A percentile compares a stretch with the other conserved stretches of the same genome.
phyloP scores from a whole-genome alignment of 1,140 invertebrate species.

The Micrasema longulum region DNA sequence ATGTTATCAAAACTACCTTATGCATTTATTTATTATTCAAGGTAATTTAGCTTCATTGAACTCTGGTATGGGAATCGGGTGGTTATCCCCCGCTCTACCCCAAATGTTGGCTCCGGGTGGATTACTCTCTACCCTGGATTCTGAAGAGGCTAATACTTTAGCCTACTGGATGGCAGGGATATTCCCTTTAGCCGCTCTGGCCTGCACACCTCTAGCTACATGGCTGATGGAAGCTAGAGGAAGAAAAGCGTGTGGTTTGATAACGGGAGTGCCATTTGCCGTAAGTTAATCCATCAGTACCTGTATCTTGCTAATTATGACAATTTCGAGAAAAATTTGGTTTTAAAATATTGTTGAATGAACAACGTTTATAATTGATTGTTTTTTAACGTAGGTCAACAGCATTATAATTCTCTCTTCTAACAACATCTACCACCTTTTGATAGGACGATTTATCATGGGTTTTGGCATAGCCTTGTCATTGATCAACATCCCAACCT shows the following conservation, averaged over 20 bases:
- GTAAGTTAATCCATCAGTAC: constrained; percentile 57
- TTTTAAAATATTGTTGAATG: too few relatives aligned
- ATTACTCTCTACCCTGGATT: constrained; percentile 55
- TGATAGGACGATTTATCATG: constrained; percentile 4
- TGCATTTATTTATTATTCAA: too few relatives aligned
- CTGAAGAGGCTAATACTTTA: constrained; percentile 20
- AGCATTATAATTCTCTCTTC: constrained; percentile 16
- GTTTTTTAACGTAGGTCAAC: constrained; percentile 17
- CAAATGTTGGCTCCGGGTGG: constrained; percentile 47
- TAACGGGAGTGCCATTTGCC: constrained; percentile 65
- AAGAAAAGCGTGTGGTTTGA: constrained; percentile 67
- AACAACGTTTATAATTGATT: too few relatives aligned
- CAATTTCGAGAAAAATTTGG: too few relatives aligned
- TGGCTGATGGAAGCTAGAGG: constrained; percentile 70
- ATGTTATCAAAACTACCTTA: too few relatives aligned
- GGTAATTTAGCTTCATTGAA: constrained; percentile 58
- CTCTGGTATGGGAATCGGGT: constrained; percentile 58
- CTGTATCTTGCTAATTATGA: neutral
- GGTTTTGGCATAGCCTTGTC: neutral
- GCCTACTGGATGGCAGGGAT: constrained; percentile 56
- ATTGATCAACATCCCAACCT: neutral
- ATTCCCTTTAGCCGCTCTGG: constrained; percentile 64
- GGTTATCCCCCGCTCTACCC: constrained; percentile 60
- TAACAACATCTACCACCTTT: constrained; percentile 2
- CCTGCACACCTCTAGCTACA: constrained; percentile 62